Conservation (phyloP, 2,888 invertebrate species). For the Entomobrya multifasciata region DNA sequence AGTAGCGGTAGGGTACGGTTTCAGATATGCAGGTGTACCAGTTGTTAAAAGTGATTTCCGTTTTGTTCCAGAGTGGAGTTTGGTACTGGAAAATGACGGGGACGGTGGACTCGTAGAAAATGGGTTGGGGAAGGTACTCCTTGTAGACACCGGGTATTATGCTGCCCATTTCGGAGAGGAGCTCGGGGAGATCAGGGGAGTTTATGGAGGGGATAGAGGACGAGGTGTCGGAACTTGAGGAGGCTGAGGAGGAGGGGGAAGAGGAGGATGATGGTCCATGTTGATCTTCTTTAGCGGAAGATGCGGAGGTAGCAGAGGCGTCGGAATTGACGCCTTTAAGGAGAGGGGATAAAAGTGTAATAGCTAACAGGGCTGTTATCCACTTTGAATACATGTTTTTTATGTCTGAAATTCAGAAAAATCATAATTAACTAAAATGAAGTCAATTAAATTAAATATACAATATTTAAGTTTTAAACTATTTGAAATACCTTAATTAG, state of each 20-base stretch:
- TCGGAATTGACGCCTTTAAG: neutral
- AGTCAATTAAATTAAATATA: too few species aligned
- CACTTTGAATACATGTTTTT: neutral
- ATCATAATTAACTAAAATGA: too few species aligned
- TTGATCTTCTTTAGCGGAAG: constrained; percentile 7
- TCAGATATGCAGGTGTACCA: constrained; percentile 50
- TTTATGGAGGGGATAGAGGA: too few species aligned
- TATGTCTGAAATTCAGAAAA: neutral
- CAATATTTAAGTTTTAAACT: too few species aligned
- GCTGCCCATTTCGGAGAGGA: constrained; percentile 40
- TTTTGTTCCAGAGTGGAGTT: constrained; percentile 66
- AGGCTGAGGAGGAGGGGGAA: neutral
- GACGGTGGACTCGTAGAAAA: constrained; percentile 74
- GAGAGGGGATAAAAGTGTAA: neutral
- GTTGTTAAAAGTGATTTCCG: constrained; percentile 58
- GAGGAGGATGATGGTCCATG: neutral
- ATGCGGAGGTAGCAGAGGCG: neutral
- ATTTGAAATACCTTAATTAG: too few species aligned
- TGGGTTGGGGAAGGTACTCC: constrained; percentile 58
- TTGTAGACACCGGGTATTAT: constrained; percentile 47
- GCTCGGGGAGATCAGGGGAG: constrained; percentile 59
- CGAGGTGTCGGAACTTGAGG: constrained; percentile 31
- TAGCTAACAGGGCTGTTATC: neutral
- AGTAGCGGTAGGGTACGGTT: constrained; percentile 69
- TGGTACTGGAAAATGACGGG: constrained; percentile 71